Evolutionary conservation across 92 coral and sea anemone species (phyloP), one percentile per base, ranked within the genome.

Genomic region (Anthopleura xanthogrammica): DNA sequence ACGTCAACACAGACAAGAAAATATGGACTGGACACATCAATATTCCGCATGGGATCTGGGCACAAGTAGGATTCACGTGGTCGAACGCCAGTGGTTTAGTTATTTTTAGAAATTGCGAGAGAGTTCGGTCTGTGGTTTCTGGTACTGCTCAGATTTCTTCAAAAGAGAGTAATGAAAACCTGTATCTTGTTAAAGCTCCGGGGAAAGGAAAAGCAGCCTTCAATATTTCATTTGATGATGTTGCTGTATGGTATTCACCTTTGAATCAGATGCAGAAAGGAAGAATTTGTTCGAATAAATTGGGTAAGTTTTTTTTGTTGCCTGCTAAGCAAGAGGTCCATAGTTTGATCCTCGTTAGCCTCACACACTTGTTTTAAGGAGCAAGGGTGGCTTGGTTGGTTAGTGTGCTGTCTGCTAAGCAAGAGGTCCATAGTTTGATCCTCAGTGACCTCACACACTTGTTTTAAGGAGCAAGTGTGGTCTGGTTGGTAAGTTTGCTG

Each of bases 31-130:
- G 97, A 6, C 12, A 72, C 36, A 83, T 89, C 16, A 68, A 78
- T 5, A 76, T 91, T 3, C 66, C 81, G 22, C 82, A 89, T 17
- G 80, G 79, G 0, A 81, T 79, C 39, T 93, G 97, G 97, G 83
- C 93, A 17, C 97, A 93, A 77, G 62, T 93, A 23, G 91, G 89
- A 24, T 93, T 93, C 72, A 76, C 92, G 50, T 93, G 95, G 97
- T 86, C 90, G 13, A 82, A 78, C 22, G 73, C 73, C 8, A 91
- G 86, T n/a, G 97, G 97, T 0, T 77, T 93, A 19, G 76, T 81
- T 8, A 42, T 93, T 74, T 89, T 86, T 60, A 90, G 85, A 74
- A 92, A 93, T 85, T 93, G 97, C 52, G 83, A 86, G 14, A 85
- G 80, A 40, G 82, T 85, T 50, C 22, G 41, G 17, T 22, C 88